Base-by-base conservation (phyloP, 2,888 invertebrate genomes). In the Allolobophora icterica region DNA sequence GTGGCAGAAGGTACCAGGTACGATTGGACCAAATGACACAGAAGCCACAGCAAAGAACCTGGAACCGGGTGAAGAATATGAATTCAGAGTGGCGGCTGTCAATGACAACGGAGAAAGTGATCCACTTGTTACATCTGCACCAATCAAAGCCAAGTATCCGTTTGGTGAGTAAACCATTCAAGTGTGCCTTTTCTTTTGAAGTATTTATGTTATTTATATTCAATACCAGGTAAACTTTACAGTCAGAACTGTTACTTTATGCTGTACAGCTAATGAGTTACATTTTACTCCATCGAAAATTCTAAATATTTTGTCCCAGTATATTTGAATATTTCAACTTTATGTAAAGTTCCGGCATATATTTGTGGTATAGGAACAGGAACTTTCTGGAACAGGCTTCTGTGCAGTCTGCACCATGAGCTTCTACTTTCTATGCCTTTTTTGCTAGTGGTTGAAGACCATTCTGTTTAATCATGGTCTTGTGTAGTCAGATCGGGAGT, bases 21-120 rank as follows among this genome's bases (percentile, higher is more conserved):
- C 89, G 30, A 92, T 92, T 42, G 91, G 91, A 89, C 91, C 92
- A 1, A 84, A 89, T 33, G 93, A 93, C 87, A 92, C 92, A 1
- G 92, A 93, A 90, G 93, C 93, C 6, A 98, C 94, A 93, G 97
- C 99, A 89, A 97, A 98, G 93, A 99, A 99, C 96, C 96, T 99
- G 92, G 97, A 97, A 21, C 97, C 99, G 58, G 99, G 98, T 91
- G 97, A 96, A 93, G 97, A 98, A 91, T 99, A 99, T 95, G 99
- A 99, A 93, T 99, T 99, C 96, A 97, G 99, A 92, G 99, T 99
- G 0, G 97, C 98, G 96, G 99, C 99, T 92, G 99, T 99, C 96
- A 99, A 99, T 95, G 97, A 98, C 94, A 98, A 99, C 94, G 99
- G 99, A 45, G 97, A 98, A 93, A 99, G 99, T 0, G 99, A 99